Evolutionary conservation across 2,888 invertebrate genomes (phyloP).

Genomic region (Agrenia bidenticulata): DNA sequence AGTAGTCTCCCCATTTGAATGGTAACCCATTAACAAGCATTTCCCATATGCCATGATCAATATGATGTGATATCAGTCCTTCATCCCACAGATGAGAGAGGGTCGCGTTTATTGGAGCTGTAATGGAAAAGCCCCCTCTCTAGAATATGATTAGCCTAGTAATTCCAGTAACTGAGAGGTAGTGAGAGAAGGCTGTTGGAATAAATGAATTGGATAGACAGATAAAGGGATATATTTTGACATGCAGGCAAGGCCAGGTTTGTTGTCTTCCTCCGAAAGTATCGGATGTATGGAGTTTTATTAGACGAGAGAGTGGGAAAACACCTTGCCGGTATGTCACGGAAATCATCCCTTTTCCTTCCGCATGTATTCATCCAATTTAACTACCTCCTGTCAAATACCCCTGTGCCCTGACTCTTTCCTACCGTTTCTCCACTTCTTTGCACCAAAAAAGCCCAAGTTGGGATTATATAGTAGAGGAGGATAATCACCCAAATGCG

Average conservation of each 20-base stretch:
- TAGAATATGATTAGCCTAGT: neutral
- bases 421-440: neutral
- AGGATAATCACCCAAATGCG: no score
- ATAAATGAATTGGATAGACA: conserved; percentile 22
- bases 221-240: conserved; percentile 1
- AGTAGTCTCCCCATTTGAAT: no score
- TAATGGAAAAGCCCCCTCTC: no score
- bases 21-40: no score
- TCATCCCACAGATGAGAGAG: no score
- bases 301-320: conserved; percentile 25
- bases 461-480: no score
- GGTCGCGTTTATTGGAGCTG: no score
- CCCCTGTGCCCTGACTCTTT: neutral
- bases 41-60: no score
- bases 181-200: conserved; percentile 9
- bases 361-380: conserved; percentile 33
- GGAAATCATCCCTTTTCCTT: conserved; percentile 47
- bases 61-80: no score
- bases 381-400: neutral
- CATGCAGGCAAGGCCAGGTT: neutral
- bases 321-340: conserved; percentile 50
- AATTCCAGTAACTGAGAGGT: conserved; percentile 12
- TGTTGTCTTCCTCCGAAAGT: no score
- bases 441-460: no score
- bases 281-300: conserved; percentile 25